Evolutionary conservation across 2,888 invertebrate genomes (phyloP), one percentile per base, ranked within the genome.

Genomic region (Meiosimyza platycephala): DNA sequence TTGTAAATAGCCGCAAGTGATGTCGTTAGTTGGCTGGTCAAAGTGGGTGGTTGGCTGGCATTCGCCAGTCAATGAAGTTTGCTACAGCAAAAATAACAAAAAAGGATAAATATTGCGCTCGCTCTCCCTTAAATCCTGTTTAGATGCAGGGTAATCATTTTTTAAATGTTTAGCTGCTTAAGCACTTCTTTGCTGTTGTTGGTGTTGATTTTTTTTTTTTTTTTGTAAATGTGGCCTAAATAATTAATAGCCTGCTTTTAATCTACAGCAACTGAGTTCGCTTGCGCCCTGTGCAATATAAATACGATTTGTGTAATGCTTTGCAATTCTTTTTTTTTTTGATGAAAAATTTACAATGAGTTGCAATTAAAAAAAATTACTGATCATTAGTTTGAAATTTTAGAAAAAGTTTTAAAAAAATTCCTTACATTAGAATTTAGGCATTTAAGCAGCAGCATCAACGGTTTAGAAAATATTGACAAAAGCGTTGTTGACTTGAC

Each of bases 221-320:
- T 57, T 13, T 57, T 18, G 22, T 18, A 57, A 28, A 28, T 57
- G 57, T 13, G 28, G 57, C 57, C 28, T 57, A 15, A 57, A 57
- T 57, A 57, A 57, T 57, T 57, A 57, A 57, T 57, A 13, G 57
- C 57, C 13, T 28, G 57, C 15, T 57, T 16, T 57, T 57, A 28
- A 57, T 57, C 57, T 28, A 28, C 57, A 11, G 22, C 28, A 28
- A 57, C 13, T 22, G 3, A 13, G 28, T 16, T 28, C 18, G 28
- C 13, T 57, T 57, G 57, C n/a, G 28, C 15, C 15, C 6, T 40
- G 40, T 40, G 9, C 40, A 40, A 40, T 40, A 40, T 9, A 40
- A 40, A 40, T 40, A 2, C 40, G 40, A 40, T 40, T 40, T 40
- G 4, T 40, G 40, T 6, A 40, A 40, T 40, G 40, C 9, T 40